phyloP scores from a whole-genome alignment of 1,140 invertebrate species.

The Saxidomus purpurata region DNA sequence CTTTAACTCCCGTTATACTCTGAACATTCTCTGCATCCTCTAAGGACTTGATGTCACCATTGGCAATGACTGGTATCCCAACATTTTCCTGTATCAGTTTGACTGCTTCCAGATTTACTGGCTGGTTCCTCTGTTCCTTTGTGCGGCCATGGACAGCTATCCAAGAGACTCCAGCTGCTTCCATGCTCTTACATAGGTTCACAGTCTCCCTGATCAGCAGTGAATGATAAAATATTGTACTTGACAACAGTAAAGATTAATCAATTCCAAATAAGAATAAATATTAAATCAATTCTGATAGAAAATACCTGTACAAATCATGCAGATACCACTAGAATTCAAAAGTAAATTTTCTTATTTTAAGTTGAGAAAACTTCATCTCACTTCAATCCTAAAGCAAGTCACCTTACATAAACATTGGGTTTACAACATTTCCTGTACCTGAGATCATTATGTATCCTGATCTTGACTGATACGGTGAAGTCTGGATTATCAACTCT shows the following conservation, averaged over 20 bases:
- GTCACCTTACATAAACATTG: no score
- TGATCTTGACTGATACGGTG: conserved; percentile 97
- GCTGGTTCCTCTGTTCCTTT: conserved; percentile 92
- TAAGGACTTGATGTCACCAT: conserved; percentile 94
- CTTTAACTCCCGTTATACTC: conserved; percentile 91
- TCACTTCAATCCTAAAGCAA: no score
- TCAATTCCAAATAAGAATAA: no score
- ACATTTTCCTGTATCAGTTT: conserved; percentile 91
- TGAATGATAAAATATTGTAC: no score
- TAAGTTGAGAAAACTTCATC: no score
- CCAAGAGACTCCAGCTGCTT: conserved; percentile 95
- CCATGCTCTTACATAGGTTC: conserved; percentile 92
- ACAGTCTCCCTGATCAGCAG: conserved; percentile 88
- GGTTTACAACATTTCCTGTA: no score
- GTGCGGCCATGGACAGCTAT: conserved; percentile 97
- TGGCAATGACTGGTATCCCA: conserved; percentile 94
- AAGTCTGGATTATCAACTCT: conserved; percentile 91
- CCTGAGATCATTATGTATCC: conserved; percentile 89
- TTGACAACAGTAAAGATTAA: no score
- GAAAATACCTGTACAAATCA: no score
- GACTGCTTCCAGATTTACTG: conserved; percentile 92
- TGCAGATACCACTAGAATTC: no score
- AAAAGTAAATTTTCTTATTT: no score
- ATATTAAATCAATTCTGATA: no score
- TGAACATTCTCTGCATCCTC: conserved; percentile 91